Evolutionary conservation across 2,888 invertebrate species (phyloP).

Genomic region (Drosophila stalkeri): DNA sequence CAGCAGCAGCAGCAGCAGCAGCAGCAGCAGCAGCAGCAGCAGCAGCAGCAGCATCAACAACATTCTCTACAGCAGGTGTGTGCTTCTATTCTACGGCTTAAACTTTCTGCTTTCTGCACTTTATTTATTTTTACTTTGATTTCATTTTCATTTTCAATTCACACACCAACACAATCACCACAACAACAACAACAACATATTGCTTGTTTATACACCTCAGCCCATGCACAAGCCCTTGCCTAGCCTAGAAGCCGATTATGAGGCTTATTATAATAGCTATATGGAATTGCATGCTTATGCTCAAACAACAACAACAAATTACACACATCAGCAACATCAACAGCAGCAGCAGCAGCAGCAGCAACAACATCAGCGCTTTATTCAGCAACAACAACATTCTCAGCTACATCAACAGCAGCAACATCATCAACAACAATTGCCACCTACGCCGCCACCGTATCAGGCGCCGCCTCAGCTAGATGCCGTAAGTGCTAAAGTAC

Average conservation of each 20-base stretch:
- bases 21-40: conserved; percentile 74
- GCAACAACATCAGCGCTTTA: conserved; percentile 21
- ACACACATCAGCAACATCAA: conserved; percentile 47
- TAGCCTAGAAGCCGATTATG: conserved; percentile 71
- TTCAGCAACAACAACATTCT: conserved; percentile 37
- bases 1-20: conserved; percentile 52
- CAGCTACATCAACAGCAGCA: conserved; percentile 37
- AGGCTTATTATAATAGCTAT: conserved; percentile 78
- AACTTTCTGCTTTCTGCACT: conserved; percentile 32
- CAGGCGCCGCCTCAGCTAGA: conserved; percentile 77
- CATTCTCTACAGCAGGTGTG: conserved; percentile 83
- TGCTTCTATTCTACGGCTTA: conserved; percentile 59
- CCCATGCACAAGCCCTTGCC: conserved; percentile 64
- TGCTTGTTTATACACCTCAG: conserved; percentile 48
- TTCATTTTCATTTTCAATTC: conserved; percentile 57
- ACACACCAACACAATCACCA: conserved; percentile 22
- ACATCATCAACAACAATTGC: conserved; percentile 36
- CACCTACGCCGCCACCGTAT: conserved; percentile 66
- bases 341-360: conserved; percentile 25
- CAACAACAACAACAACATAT: conserved; percentile 2
- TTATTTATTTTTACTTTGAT: conserved; percentile 52
- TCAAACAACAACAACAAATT: conserved; percentile 51
- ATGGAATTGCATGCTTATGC: conserved; percentile 78
- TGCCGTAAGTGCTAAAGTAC: conserved; percentile 66
- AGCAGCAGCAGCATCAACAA: conserved; percentile 45